phyloP scores from a whole-genome alignment of 2,888 invertebrate genomes.

The Acronicta alni region DNA sequence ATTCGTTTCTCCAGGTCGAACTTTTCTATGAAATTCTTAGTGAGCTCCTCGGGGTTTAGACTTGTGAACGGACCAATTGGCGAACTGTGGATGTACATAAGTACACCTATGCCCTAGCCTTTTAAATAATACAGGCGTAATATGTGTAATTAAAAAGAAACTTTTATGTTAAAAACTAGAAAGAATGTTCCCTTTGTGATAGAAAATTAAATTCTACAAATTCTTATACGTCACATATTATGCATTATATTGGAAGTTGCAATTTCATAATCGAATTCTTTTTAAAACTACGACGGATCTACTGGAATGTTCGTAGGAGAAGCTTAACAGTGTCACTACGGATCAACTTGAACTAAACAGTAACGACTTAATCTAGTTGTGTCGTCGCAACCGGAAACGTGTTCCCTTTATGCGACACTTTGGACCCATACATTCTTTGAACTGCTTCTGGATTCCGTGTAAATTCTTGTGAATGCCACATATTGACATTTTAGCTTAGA shows the following conservation, averaged over 20 bases:
- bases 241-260: neutral
- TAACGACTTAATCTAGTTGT: neutral
- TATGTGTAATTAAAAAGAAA: too few relatives aligned
- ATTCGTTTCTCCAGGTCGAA: too few relatives aligned
- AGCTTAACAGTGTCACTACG: neutral
- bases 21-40: too few relatives aligned
- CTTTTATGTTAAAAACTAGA: too few relatives aligned
- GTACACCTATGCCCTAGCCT: too few relatives aligned
- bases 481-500: constrained; percentile 6
- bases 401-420: neutral
- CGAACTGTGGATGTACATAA: too few relatives aligned
- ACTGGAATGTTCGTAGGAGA: neutral
- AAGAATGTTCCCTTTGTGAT: too few relatives aligned
- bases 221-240: neutral
- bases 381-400: neutral
- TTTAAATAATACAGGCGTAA: too few relatives aligned
- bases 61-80: too few relatives aligned
- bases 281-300: too few relatives aligned
- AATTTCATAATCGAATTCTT: neutral
- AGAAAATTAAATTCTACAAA: too few relatives aligned
- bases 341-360: neutral
- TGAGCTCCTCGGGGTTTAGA: too few relatives aligned
- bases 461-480: neutral
- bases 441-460: neutral
- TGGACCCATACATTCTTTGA: neutral